Conservation (phyloP, 2,113 vertebrate genomes). For the Mystacornis crossleyi region DNA sequence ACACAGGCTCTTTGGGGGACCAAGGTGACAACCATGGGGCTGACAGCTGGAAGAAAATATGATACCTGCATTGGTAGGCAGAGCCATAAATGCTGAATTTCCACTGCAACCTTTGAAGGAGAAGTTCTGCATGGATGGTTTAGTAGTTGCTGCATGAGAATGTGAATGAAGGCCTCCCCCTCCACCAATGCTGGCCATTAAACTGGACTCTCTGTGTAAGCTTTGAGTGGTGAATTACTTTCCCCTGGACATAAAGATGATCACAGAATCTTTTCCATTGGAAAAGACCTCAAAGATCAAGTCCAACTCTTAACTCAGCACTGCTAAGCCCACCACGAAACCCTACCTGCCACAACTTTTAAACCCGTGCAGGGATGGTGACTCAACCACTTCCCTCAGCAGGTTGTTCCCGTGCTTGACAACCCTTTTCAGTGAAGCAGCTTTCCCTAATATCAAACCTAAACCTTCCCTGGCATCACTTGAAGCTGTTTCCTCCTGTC, state of each 20-base stretch:
- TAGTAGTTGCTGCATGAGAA: neutral
- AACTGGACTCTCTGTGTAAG: neutral
- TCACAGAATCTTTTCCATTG: neutral
- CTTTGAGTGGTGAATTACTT: neutral
- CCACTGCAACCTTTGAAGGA: neutral
- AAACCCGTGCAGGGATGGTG: neutral
- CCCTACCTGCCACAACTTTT: neutral
- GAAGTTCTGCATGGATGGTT: neutral
- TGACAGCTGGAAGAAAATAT: neutral
- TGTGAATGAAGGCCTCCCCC: rapidly evolving
- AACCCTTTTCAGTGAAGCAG: neutral
- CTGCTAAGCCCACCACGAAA: neutral
- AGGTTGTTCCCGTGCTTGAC: neutral
- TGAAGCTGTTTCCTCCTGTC: neutral
- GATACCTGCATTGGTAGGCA: neutral
- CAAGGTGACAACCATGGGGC: neutral
- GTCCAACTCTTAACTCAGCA: neutral
- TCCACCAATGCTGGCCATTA: neutral
- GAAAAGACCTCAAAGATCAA: neutral
- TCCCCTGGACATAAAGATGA: neutral
- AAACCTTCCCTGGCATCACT: neutral
- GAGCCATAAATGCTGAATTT: neutral
- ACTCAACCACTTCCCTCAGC: neutral
- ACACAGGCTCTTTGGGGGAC: rapidly evolving
- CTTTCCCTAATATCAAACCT: neutral